A percentile compares a stretch with the other conserved stretches of the same genome.
phyloP scores from a whole-genome alignment of 2,888 invertebrate species.

The Nephrotoma guestfalica region DNA sequence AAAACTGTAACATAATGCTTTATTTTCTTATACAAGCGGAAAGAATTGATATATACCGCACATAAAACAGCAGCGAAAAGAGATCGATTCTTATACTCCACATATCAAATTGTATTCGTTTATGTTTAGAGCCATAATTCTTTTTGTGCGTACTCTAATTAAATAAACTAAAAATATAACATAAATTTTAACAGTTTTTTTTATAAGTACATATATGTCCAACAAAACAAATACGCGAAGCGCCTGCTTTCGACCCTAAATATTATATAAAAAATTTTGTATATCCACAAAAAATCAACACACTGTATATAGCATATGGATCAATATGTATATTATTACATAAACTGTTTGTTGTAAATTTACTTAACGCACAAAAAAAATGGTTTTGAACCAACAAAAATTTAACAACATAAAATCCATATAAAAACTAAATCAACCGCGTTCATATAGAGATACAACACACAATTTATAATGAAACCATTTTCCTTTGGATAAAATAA shows the following conservation, averaged over 20 bases:
- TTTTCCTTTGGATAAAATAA: background rate
- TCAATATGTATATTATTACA: background rate
- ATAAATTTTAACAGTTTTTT: background rate
- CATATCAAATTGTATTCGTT: background rate
- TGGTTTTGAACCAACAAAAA: background rate
- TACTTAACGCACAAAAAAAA: background rate
- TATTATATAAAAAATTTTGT: background rate
- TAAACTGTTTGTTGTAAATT: background rate
- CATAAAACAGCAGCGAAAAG: background rate
- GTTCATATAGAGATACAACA: background rate
- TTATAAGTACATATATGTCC: background rate
- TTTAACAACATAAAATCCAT: background rate
- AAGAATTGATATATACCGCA: background rate
- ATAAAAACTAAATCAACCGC: background rate
- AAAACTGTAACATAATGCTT: background rate
- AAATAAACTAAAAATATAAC: background rate
- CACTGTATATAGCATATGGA: background rate
- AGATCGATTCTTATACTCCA: background rate
- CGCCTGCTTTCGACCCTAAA: background rate
- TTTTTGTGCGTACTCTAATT: background rate
- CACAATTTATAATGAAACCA: background rate
- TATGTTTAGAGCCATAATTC: background rate
- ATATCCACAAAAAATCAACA: background rate
- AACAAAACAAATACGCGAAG: background rate
- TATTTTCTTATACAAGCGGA: background rate